These are phyloP conservation scores for Aporophyla nigra DNA, from an alignment of 2,888 invertebrate species.

Conservation along the genomic window DNA sequence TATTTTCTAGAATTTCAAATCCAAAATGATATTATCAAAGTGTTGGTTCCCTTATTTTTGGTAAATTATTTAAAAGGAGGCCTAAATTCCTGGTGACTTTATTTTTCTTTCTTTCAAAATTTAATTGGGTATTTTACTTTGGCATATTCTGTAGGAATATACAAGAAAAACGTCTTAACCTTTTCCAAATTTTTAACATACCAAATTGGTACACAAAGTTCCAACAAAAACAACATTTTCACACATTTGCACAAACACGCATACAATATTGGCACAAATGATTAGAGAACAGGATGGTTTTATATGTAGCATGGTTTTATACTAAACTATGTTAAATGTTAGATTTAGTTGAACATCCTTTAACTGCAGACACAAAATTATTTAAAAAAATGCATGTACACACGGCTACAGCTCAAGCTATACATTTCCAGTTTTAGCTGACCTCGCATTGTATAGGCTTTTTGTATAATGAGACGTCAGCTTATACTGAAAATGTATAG, in stretches of 20 bases:
- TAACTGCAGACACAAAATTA: slow-evolving; percentile 38
- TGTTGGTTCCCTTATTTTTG: slow-evolving; percentile 1
- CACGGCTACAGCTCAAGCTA: not conserved
- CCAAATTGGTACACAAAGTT: slow-evolving; percentile 18
- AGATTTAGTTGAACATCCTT: slow-evolving; percentile 35
- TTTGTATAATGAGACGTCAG: no score
- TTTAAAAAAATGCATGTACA: slow-evolving; percentile 14
- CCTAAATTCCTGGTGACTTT: not conserved
- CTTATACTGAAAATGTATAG: no score
- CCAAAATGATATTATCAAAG: not conserved
- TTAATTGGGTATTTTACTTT: not conserved
- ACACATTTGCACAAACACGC: slow-evolving; percentile 42
- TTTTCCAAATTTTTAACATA: slow-evolving; percentile 11
- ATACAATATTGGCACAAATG: slow-evolving; percentile 33
- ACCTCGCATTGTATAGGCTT: no score
- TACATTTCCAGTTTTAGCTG: no score
- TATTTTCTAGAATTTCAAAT: not conserved
- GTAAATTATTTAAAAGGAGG: not conserved
- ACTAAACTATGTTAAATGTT: slow-evolving; percentile 53
- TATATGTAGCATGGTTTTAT: slow-evolving; percentile 58
- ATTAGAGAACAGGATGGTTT: slow-evolving; percentile 65
- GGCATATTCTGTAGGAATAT: slow-evolving; percentile 19
- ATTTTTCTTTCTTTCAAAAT: not conserved
- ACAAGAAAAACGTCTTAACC: not conserved
- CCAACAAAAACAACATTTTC: slow-evolving; percentile 27